These are phyloP conservation scores for Cinclus cinclus DNA, from an alignment of 2,113 vertebrate species.

Conservation along the genomic window DNA sequence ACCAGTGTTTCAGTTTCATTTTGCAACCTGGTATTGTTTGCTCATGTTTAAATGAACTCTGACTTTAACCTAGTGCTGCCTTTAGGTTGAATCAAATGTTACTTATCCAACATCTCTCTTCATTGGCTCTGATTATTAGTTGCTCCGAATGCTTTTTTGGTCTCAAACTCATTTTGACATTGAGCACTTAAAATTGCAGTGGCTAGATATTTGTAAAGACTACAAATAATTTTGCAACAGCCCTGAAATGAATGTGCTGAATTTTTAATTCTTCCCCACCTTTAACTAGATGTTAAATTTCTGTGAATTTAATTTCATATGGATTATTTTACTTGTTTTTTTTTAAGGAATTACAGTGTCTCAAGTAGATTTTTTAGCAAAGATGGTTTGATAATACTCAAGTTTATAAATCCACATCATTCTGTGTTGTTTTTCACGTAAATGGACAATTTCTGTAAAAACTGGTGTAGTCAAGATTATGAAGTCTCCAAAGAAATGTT, in stretches of 20 bases:
- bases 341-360: neutral
- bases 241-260: neutral
- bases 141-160: neutral
- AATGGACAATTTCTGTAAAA: neutral
- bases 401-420: neutral
- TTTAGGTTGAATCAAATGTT: neutral
- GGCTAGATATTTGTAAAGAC: neutral
- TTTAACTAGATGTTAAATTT: neutral
- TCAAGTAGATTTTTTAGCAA: neutral
- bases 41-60: neutral
- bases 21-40: fast-evolving
- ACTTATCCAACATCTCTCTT: neutral
- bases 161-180: neutral
- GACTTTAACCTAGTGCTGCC: neutral
- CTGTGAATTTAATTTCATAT: neutral
- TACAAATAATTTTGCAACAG: neutral
- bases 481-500: neutral
- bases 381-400: neutral
- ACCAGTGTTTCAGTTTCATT: neutral
- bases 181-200: neutral
- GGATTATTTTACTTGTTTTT: neutral
- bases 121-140: neutral
- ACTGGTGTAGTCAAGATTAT: neutral
- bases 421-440: neutral
- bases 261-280: neutral